A percentile compares a stretch with the other conserved stretches of the same genome.
Conservation (phyloP, 1,140 invertebrate genomes). For the Drosophila watanabei region DNA sequence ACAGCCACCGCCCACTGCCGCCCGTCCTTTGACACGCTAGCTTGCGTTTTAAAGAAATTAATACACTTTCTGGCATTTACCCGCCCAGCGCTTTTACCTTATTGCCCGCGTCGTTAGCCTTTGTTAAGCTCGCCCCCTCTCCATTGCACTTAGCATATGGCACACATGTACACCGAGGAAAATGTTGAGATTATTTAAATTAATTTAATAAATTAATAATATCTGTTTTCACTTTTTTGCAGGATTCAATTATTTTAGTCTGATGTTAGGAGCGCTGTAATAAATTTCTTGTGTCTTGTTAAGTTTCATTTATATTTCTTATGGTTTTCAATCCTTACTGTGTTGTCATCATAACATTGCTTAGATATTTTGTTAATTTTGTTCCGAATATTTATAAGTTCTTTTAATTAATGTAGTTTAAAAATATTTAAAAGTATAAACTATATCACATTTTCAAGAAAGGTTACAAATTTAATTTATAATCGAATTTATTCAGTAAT, state of each 20-base stretch:
- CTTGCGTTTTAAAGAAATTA: slow-evolving; percentile 62
- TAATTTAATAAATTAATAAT: too few relatives aligned
- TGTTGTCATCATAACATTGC: too few relatives aligned
- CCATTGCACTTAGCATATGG: neutral
- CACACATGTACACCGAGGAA: neutral
- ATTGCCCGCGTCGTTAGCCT: slow-evolving; percentile 22
- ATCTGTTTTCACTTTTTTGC: neutral
- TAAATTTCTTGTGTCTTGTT: too few relatives aligned
- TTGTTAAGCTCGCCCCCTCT: neutral
- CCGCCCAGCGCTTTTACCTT: slow-evolving; percentile 42
- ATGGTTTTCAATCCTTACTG: too few relatives aligned
- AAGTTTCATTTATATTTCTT: too few relatives aligned
- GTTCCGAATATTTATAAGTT: too few relatives aligned
- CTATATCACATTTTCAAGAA: too few relatives aligned
- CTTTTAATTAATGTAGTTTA: too few relatives aligned
- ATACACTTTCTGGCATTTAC: slow-evolving; percentile 45
- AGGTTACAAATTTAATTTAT: too few relatives aligned
- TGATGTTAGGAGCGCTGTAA: neutral
- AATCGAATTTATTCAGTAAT: neutral
- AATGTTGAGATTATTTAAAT: too few relatives aligned
- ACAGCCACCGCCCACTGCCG: neutral
- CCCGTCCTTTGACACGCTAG: slow-evolving; percentile 55
- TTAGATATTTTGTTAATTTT: too few relatives aligned
- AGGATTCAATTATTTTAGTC: neutral
- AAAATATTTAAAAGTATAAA: too few relatives aligned